Base-by-base conservation (phyloP, 2,797 vertebrate genomes). In the Spheniscus humboldti region DNA sequence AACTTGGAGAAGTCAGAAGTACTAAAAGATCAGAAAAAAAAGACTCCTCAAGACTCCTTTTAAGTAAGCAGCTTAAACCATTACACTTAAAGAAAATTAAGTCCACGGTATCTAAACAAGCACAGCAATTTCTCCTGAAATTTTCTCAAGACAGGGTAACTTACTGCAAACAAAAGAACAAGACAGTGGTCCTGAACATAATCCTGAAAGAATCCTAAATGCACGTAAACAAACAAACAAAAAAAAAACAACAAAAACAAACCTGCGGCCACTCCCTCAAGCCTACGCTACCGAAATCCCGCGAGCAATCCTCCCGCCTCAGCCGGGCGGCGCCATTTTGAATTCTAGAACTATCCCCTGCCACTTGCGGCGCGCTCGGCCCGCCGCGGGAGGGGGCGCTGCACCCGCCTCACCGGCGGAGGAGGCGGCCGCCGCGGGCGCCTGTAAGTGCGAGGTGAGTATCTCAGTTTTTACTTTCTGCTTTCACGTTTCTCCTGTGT, bases 271-370 rank as follows among this genome's bases (percentile, higher is more conserved):
- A 0, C 9, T 1, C 4, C 9, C 10, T 12, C 14, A 1, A 7
- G 4, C 6, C 18, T 1, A 0, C 2, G 0, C 23, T 2, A 2
- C 16, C 3, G 2, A 10, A 0, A 2, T 2, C 7, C 8, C 7
- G 0, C 1, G 0, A 1, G 1, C 9, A 1, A 1, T 0, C 12
- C 31, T 4, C 4, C 0, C 3, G 5, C 9, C 39, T 20, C 25
- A 3, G 6, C 3, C 3, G 4, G 5, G 10, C 3, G 9, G 4
- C 10, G 7, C 81, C 71, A 90, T 72, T 25, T 66, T 76, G 39
- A 5, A 2, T 25, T 45, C 56, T 4, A 30, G 48, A 39, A 56
- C 13, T 31, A 3, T 10, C 45, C 4, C 8, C 24, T 3, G 27
- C 35, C 45, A 9, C 20, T 18, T 23, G n/a, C 4, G 5, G 39